phyloP scores from a whole-genome alignment of 1,140 invertebrate species.

The Dreissena polymorpha region DNA sequence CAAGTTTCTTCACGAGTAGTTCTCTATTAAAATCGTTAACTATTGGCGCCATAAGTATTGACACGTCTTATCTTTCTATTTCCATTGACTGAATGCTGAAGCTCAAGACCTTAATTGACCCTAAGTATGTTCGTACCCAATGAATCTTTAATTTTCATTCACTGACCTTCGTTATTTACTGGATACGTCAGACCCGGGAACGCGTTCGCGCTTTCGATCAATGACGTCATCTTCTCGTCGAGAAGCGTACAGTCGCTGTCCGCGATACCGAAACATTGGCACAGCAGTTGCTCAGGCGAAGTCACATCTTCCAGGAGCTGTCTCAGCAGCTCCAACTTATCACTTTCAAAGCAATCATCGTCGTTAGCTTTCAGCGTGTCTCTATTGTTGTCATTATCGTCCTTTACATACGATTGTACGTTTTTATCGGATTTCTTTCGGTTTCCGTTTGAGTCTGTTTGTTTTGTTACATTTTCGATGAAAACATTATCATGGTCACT shows the following conservation, averaged over 20 bases:
- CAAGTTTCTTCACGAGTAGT: no score
- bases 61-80: no score
- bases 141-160: no score
- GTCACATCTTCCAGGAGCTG: conserved; percentile 16
- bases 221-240: conserved; percentile 38
- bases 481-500: not conserved
- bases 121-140: no score
- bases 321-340: conserved; percentile 25
- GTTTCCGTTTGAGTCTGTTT: not conserved
- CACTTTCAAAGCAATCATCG: no score
- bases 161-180: not conserved
- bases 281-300: conserved; percentile 22
- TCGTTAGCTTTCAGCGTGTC: no score
- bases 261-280: conserved; percentile 35
- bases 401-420: not conserved
- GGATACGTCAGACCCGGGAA: conserved; percentile 17
- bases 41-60: no score
- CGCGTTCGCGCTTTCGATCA: conserved; percentile 19
- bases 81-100: no score
- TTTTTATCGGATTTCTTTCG: not conserved
- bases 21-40: no score
- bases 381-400: not conserved
- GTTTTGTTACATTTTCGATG: not conserved
- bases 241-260: conserved; percentile 20
- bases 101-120: no score